Conservation (phyloP, 2,797 vertebrate species). For the Pyrocephalus nanus region DNA sequence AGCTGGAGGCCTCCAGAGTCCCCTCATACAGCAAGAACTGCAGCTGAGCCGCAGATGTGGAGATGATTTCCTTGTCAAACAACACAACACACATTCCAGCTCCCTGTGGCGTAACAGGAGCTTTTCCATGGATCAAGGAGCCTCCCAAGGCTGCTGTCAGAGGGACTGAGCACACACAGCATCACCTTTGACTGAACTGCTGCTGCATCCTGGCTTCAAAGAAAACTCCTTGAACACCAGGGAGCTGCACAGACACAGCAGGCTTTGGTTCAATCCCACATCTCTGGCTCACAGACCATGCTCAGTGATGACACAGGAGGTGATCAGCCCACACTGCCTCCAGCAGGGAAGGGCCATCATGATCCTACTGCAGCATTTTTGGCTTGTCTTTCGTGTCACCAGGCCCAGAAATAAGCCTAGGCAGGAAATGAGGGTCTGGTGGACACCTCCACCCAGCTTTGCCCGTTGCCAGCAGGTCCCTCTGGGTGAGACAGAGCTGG, state of each 20-base stretch:
- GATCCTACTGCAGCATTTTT: neutral
- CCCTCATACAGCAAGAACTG: neutral
- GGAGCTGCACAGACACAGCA: neutral
- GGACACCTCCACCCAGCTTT: neutral
- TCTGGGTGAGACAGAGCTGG: neutral
- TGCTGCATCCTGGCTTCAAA: neutral
- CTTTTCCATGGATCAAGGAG: neutral
- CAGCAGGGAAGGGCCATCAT: neutral
- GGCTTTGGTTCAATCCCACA: fast-evolving
- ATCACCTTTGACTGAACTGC: neutral
- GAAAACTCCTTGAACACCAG: neutral
- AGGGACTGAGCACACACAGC: neutral
- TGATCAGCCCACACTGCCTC: neutral
- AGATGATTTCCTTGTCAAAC: neutral
- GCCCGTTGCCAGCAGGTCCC: neutral
- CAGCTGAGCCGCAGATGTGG: neutral
- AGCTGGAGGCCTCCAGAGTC: neutral
- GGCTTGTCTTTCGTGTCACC: neutral
- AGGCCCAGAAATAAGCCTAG: neutral
- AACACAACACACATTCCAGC: neutral
- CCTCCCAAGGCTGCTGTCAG: neutral
- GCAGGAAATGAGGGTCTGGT: neutral
- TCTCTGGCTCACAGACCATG: neutral
- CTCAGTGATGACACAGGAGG: neutral
- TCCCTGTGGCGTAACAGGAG: neutral